A percentile compares a stretch with the other conserved stretches of the same genome.
Evolutionary conservation across 2,797 vertebrate genomes (phyloP).

Genomic region (Hirundo rustica): DNA sequence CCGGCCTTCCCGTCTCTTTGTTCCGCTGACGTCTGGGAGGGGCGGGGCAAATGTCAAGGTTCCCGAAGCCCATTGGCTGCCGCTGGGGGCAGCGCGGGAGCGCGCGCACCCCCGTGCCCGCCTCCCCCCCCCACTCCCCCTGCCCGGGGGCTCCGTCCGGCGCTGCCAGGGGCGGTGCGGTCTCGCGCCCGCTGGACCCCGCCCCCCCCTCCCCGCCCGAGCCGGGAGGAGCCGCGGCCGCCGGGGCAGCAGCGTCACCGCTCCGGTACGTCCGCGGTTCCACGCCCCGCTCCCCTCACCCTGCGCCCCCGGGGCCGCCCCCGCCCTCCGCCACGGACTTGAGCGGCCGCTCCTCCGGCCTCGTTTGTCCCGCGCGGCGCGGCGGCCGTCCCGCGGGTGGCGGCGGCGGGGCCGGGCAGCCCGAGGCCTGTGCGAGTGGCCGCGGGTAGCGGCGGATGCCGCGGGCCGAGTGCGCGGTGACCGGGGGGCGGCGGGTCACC

Average conservation of each 20-base stretch:
- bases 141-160: too few relatives aligned
- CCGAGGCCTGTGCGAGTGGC: neutral
- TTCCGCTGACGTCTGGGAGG: fast-evolving
- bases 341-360: neutral
- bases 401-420: neutral
- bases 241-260: neutral
- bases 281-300: neutral
- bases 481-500: neutral
- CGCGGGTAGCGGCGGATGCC: neutral
- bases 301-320: neutral
- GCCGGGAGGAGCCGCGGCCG: neutral
- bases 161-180: neutral
- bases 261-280: neutral
- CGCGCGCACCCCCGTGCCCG: neutral
- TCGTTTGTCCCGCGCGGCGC: neutral
- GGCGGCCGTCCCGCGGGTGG: neutral
- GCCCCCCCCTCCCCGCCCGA: too few relatives aligned
- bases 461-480: neutral
- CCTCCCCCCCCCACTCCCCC: too few relatives aligned
- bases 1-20: fast-evolving
- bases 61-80: neutral
- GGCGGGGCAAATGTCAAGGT: neutral
- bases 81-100: neutral
- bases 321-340: too few relatives aligned
- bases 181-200: too few relatives aligned